Percentiles rank a stretch among this genome's conserved stretches.
phyloP scores from a whole-genome alignment of 2,113 vertebrate genomes.

The Helogale parvula region DNA sequence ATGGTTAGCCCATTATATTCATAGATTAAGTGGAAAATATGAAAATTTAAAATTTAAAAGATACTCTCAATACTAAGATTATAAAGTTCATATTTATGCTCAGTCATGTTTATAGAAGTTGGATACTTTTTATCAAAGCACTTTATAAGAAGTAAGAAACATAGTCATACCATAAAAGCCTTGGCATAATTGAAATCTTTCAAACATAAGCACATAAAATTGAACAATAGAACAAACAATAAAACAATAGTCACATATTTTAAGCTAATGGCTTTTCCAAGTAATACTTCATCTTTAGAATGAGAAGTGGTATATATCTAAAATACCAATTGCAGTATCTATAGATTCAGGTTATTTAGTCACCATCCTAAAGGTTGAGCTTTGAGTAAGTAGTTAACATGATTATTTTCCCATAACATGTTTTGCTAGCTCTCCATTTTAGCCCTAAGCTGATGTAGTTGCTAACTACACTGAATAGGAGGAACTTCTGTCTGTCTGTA shows the following conservation, averaged over 20 bases:
- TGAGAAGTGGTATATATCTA: background rate
- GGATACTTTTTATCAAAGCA: background rate
- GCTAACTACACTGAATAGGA: background rate
- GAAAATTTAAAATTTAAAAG: background rate
- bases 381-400: background rate
- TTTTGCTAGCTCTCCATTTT: background rate
- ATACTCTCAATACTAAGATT: background rate
- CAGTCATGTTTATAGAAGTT: background rate
- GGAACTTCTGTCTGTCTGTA: background rate
- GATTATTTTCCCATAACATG: background rate
- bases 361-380: background rate
- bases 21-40: background rate
- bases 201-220: background rate
- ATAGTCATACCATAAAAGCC: background rate
- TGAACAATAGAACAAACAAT: background rate
- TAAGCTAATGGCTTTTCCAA: background rate
- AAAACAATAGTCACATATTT: slow-evolving; percentile 1
- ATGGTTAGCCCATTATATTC: background rate
- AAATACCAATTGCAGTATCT: background rate
- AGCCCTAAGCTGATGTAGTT: background rate
- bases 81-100: background rate
- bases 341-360: background rate
- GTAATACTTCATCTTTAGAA: background rate
- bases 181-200: background rate
- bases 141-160: background rate